These are phyloP conservation scores for Brachypteracias leptosomus DNA, from an alignment of 2,113 vertebrate species.

Conservation along the genomic window DNA sequence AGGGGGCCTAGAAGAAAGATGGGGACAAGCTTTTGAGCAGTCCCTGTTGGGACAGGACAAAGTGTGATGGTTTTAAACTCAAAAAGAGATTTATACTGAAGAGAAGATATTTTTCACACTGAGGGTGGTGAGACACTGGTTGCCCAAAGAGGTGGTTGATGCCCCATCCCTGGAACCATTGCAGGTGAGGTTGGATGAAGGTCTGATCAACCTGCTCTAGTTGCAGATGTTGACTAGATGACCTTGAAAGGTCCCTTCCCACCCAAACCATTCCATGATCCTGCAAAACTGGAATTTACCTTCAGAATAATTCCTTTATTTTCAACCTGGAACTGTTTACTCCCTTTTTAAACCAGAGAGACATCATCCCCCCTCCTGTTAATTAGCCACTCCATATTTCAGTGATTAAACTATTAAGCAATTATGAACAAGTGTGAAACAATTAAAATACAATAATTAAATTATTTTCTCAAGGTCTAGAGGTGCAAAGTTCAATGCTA, in stretches of 20 bases:
- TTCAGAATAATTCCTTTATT: not conserved
- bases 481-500: not conserved
- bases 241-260: not conserved
- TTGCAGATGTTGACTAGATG: not conserved
- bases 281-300: not conserved
- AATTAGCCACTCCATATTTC: not conserved
- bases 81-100: not conserved
- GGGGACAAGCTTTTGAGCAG: not conserved
- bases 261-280: not conserved
- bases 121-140: not conserved
- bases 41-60: not conserved
- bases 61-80: not conserved
- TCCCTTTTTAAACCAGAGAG: not conserved
- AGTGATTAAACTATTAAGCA: not conserved
- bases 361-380: not conserved
- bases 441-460: not conserved
- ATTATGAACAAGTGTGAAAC: not conserved
- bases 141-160: not conserved
- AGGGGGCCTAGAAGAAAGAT: not conserved
- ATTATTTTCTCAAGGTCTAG: not conserved
- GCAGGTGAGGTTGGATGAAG: not conserved
- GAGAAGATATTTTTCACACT: not conserved
- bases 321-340: not conserved
- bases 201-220: not conserved
- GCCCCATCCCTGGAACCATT: not conserved